These are phyloP conservation scores for Drosophila setosimentum DNA, from an alignment of 2,888 invertebrate genomes.

Conservation along the genomic window DNA sequence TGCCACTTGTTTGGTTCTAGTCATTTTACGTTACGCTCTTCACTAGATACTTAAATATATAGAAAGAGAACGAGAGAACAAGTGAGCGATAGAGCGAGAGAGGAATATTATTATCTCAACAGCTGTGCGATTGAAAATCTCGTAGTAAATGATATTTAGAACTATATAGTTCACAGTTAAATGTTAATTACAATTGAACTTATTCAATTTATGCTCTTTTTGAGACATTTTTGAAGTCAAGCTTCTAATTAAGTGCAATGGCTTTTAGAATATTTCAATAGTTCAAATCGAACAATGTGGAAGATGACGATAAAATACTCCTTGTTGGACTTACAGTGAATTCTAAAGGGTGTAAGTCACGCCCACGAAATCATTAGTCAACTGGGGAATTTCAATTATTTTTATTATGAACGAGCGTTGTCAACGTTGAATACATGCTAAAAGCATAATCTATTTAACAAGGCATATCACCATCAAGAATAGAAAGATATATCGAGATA, in stretches of 20 bases:
- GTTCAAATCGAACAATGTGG: background rate
- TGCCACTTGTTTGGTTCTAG: conserved; percentile 3
- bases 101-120: background rate
- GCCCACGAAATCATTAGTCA: background rate
- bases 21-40: conserved; percentile 19
- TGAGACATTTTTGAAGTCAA: too few relatives aligned
- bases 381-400: background rate
- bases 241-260: background rate
- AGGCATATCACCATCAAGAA: too few relatives aligned
- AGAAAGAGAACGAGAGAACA: background rate
- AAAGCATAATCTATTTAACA: background rate
- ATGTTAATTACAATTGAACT: too few relatives aligned
- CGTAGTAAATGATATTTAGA: background rate
- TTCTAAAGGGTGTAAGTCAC: background rate
- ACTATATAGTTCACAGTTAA: background rate
- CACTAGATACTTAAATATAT: conserved; percentile 2
- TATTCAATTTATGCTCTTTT: background rate
- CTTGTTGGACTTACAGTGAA: background rate
- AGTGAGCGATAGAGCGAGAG: background rate
- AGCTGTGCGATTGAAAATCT: background rate
- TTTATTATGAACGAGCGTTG: background rate
- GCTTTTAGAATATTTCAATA: background rate
- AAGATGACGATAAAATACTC: background rate
- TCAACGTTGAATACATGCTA: background rate
- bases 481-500: too few relatives aligned